Base-by-base conservation (phyloP, 2,113 vertebrate species). In the Pangasianodon hypophthalmus region DNA sequence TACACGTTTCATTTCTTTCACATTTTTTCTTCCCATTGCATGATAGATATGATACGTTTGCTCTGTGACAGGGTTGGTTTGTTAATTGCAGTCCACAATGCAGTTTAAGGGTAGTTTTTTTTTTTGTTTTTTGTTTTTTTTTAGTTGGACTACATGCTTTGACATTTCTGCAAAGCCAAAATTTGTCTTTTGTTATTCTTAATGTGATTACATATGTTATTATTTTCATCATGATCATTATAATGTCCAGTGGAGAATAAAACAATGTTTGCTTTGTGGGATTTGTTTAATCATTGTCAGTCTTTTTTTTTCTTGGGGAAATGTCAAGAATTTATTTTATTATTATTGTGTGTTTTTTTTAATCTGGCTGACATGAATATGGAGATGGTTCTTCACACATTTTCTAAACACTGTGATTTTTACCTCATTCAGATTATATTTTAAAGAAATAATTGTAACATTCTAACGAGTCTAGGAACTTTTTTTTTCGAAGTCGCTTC, bases 371-470 rank as follows among this genome's bases (percentile, higher is more conserved):
- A 60, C 37, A 26, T 60, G 21, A 41, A 60, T 84, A 60, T 5
- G 4, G 32, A 60, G 54, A 26, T 62, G 26, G 37, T 62, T 46
- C 37, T 44, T 84, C 21, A 81, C 64, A 62, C 83, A 37, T 90
- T 90, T 92, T 90, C 89, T 92, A 79, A 92, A 92, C 92, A 93
- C 92, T 93, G 91, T 93, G 91, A 93, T 92, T 86, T 83, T 90
- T 69, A 75, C 88, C 91, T 93, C 88, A 86, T 87, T 85, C 85
- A 87, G 41, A 60, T 88, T 58, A 84, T 92, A 92, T 91, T 91
- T 86, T 86, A 87, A 58, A 60, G 56, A 89, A 88, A 90, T 60
- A 79, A 86, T 79, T 91, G 52, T 92, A 89, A 90, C 90, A 89
- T 92, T 91, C 14, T 86, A 86, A 87, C 87, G 37, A 79, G 87